Evolutionary conservation across 2,113 vertebrate species (phyloP).

Genomic region (Perca schrenkii): DNA sequence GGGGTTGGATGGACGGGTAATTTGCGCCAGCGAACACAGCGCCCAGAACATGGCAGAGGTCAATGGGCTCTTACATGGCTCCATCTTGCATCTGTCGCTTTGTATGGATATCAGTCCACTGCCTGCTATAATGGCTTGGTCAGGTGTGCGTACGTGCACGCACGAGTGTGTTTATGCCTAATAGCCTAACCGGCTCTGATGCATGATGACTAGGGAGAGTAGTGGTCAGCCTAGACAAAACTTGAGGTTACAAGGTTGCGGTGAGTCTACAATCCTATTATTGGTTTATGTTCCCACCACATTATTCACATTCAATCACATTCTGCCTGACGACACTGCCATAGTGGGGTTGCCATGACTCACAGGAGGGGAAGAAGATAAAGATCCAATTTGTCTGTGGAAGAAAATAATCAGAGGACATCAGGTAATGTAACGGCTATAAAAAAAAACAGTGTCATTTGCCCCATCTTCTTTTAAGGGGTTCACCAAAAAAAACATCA

Average conservation of each 20-base stretch:
- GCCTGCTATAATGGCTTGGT: conserved; percentile 18
- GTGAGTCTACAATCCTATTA: conserved; percentile 31
- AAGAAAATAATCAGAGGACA: conserved; percentile 49
- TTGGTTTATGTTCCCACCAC: conserved; percentile 13
- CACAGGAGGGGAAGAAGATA: conserved; percentile 34
- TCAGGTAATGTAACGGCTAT: background rate
- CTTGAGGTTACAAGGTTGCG: conserved; percentile 34
- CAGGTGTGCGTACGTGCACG: conserved; percentile 7
- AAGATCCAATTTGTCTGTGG: conserved; percentile 47
- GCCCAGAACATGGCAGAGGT: conserved; percentile 63
- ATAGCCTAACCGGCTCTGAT: conserved; percentile 31
- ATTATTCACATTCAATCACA: conserved; percentile 47
- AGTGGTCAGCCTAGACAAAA: conserved; percentile 37
- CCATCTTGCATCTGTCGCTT: conserved; percentile 68
- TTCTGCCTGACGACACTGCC: conserved; percentile 47
- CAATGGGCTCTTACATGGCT: conserved; percentile 63
- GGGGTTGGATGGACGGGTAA: conserved; percentile 58
- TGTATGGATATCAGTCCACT: conserved; percentile 55
- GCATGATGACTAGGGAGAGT: conserved; percentile 38
- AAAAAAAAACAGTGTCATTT: too few species aligned
- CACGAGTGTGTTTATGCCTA: background rate
- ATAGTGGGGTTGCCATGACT: conserved; percentile 58
- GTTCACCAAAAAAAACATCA: conserved; percentile 3
- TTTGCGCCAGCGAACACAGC: conserved; percentile 47
- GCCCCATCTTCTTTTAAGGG: background rate